Evolutionary conservation across 2,797 vertebrate species (phyloP).

Genomic region (Tamandua tetradactyla): DNA sequence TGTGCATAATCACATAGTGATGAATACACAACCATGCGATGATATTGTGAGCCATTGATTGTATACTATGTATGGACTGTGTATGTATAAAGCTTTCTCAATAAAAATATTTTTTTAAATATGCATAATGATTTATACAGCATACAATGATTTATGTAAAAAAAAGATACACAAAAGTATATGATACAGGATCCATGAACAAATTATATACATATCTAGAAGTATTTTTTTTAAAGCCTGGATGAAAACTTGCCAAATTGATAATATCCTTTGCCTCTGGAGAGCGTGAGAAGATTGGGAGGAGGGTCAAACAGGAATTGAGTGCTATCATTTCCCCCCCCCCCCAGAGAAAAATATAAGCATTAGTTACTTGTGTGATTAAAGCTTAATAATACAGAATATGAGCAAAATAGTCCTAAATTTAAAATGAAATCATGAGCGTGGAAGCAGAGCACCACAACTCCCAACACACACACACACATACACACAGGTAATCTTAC

Average conservation of each 20-base stretch:
- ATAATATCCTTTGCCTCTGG: background rate
- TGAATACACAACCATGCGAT: too few species aligned
- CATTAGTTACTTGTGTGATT: background rate
- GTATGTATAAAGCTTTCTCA: too few species aligned
- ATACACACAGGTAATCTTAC: slow-evolving; percentile 62
- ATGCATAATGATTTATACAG: background rate
- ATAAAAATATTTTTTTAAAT: too few species aligned
- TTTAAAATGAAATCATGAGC: background rate
- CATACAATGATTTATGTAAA: background rate
- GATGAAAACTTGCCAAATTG: background rate
- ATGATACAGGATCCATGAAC: background rate
- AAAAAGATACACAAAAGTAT: slow-evolving; percentile 2
- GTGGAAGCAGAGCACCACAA: background rate
- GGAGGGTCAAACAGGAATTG: background rate
- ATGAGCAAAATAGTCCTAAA: background rate
- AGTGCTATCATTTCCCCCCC: background rate
- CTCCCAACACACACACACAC: background rate
- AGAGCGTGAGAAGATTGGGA: background rate
- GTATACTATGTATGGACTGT: too few species aligned
- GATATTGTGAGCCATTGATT: too few species aligned
- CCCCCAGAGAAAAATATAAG: slow-evolving; percentile 29
- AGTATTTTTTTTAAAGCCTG: background rate
- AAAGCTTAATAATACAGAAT: slow-evolving; percentile 21
- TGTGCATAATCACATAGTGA: background rate
- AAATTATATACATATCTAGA: background rate